Base-by-base conservation (phyloP, 2,888 invertebrate species). In the Spodoptera exigua region DNA sequence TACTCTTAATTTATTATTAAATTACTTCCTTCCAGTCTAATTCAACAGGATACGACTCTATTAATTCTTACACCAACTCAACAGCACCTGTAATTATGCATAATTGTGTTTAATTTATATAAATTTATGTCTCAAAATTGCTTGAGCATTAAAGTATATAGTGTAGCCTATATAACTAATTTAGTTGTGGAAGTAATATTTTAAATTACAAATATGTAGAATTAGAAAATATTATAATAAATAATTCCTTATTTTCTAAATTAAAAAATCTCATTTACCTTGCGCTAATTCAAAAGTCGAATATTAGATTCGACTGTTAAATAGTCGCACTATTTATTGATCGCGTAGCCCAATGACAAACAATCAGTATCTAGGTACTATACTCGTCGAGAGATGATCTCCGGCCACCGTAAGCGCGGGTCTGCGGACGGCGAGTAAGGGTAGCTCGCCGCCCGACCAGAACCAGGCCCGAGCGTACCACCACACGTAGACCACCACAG, bases 91-190 rank as follows among this genome's bases (percentile, higher is more conserved):
- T 48, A 60, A 71, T 66, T 60, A 36, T 48, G 58, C 34, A 39
- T 68, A 61, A 71, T 68, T 71, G 46, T 2, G 32, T 52, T 61
- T 61, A 63, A 71, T 71, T 51, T 57, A 9, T 49, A 18, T 14
- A 39, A 40, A 47, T 59, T 49, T 58, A 55, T 40, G 48, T 52
- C 58, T 48, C 44, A 43, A 58, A 52, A 53, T 57, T 52, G 49
- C 40, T 34, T 51, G 40, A 48, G 14, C 14, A 41, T 59, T 69
- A 48, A 64, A 59, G 56, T 64, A 59, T 44, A 5, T 7, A 27
- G 9, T 27, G 9, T 27, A 27, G n/a, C n/a, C 27, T 27, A 7
- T 7, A 5, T 1, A 1, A 21, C 12, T 56, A 39, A 46, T 55
- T 52, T 52, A 48, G 17, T 55, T 36, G 48, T 68, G 21, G 34